Evolutionary conservation across 1,140 invertebrate genomes (phyloP).

Genomic region (Procambarus virginalis): DNA sequence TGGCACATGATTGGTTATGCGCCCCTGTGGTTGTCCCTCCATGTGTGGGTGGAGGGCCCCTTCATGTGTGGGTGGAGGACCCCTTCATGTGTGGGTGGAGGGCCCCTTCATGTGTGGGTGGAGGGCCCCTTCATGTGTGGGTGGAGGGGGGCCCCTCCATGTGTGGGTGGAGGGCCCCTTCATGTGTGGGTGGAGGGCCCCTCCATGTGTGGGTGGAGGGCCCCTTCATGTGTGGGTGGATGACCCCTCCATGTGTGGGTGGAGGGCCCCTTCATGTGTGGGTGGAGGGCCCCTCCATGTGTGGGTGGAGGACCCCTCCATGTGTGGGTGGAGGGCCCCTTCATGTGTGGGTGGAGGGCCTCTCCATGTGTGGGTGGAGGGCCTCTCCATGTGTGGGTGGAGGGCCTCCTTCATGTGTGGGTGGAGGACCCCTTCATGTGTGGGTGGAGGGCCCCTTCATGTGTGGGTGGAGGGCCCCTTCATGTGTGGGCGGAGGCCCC

Average conservation of each 20-base stretch:
- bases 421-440: background rate
- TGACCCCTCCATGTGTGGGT: background rate
- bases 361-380: background rate
- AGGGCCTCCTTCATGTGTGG: background rate
- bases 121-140: too few relatives aligned
- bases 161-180: background rate
- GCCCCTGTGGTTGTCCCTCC: too few relatives aligned
- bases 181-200: background rate
- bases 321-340: background rate
- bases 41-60: background rate
- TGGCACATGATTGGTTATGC: too few relatives aligned
- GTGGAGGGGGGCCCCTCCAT: too few relatives aligned
- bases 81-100: background rate
- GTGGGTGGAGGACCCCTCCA: background rate
- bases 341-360: background rate
- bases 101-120: too few relatives aligned
- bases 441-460: background rate
- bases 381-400: background rate
- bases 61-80: background rate
- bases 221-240: background rate
- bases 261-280: background rate
- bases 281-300: too few relatives aligned
- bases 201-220: background rate
- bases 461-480: background rate
- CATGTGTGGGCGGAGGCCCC: too few relatives aligned